phyloP scores from a whole-genome alignment of 2,797 vertebrate species.

The Chloroceryle inda region DNA sequence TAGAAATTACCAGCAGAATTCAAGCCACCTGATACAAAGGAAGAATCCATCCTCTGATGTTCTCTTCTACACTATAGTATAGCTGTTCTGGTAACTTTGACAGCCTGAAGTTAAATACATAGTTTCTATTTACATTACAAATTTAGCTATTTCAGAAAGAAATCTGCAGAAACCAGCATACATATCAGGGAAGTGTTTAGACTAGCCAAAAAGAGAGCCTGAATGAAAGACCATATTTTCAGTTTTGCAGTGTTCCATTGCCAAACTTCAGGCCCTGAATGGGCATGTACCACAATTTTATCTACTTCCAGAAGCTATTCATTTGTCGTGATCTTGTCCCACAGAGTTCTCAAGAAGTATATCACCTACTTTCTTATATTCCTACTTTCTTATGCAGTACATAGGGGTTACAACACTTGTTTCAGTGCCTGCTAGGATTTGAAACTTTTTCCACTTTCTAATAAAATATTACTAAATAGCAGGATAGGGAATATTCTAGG shows the following conservation, averaged over 20 bases:
- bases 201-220: neutral
- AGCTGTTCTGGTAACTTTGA: neutral
- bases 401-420: neutral
- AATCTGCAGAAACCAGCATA: neutral
- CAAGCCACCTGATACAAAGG: neutral
- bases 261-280: neutral
- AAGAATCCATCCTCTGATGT: neutral
- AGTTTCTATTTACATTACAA: neutral
- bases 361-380: neutral
- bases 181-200: neutral
- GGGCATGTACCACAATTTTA: neutral
- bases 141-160: neutral
- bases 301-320: neutral
- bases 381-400: neutral
- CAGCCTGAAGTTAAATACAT: neutral
- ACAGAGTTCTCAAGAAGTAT: neutral
- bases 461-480: neutral
- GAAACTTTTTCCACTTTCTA: neutral
- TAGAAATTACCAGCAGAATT: neutral
- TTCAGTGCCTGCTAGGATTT: neutral
- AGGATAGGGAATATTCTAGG: neutral
- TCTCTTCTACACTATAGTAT: neutral
- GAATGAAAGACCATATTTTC: neutral
- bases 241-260: neutral
- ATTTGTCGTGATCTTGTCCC: neutral